Percentiles rank a stretch among this genome's conserved stretches.
These are phyloP conservation scores for Macrotus californicus DNA, from an alignment of 2,113 vertebrate species.

Conservation along the genomic window DNA sequence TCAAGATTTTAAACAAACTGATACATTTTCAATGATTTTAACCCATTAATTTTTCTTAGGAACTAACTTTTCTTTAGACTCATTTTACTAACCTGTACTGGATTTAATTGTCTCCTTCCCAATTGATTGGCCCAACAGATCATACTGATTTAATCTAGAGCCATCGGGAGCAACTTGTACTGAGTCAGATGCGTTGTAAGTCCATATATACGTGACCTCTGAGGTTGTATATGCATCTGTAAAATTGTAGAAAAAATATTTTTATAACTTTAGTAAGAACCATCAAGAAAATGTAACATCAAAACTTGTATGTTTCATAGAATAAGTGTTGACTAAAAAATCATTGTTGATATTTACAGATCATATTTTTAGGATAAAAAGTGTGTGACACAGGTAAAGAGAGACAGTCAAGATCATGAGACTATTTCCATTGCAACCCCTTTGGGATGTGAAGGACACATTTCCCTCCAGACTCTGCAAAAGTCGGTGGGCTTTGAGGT, in stretches of 20 bases:
- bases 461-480: not conserved
- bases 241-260: conserved; percentile 27
- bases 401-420: not conserved
- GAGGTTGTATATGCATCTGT: conserved; percentile 96
- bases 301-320: not conserved
- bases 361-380: not conserved
- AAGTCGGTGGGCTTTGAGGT: not conserved
- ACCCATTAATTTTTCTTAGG: not conserved
- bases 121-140: conserved; percentile 94
- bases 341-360: not conserved
- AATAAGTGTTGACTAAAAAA: not conserved
- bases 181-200: conserved; percentile 91
- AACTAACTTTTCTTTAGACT: not conserved
- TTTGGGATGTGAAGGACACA: not conserved
- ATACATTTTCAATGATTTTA: not conserved
- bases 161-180: conserved; percentile 96
- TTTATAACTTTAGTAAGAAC: not conserved
- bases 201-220: conserved; percentile 98
- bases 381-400: not conserved
- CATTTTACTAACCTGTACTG: conserved; percentile 90
- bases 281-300: not conserved
- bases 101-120: conserved; percentile 97
- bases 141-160: conserved; percentile 96
- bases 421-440: not conserved
- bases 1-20: not conserved